phyloP scores from a whole-genome alignment of 2,888 invertebrate species.

The Leucoptera coffeella region DNA sequence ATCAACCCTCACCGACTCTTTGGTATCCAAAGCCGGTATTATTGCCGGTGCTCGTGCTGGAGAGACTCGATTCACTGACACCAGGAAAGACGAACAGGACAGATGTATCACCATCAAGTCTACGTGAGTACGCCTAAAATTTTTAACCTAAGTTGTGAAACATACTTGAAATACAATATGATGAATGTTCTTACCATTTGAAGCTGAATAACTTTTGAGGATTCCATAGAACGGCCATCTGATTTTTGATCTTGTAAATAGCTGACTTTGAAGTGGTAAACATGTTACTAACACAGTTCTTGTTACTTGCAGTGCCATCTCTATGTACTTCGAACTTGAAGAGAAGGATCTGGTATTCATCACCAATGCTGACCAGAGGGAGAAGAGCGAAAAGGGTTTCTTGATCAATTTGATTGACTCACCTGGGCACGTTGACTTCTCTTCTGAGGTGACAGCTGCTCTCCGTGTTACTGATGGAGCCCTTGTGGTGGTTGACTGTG shows the following conservation, averaged over 20 bases:
- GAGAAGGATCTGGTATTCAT: slow-evolving; percentile 94
- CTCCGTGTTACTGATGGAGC: slow-evolving; percentile 99
- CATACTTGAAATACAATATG: slow-evolving; percentile 12
- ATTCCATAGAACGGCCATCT: slow-evolving; percentile 55
- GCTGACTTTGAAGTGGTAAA: too few relatives aligned
- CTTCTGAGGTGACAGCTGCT: slow-evolving; percentile 98
- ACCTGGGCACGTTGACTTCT: slow-evolving; percentile 99
- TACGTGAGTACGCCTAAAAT: slow-evolving; percentile 81
- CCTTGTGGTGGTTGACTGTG: slow-evolving; percentile 98
- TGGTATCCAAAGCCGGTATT: slow-evolving; percentile 99
- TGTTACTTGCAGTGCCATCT: slow-evolving; percentile 75
- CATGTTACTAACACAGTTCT: too few relatives aligned
- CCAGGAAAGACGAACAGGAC: slow-evolving; percentile 99
- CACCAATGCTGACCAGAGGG: slow-evolving; percentile 83
- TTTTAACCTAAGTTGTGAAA: neutral
- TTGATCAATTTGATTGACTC: slow-evolving; percentile 99
- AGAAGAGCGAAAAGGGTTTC: slow-evolving; percentile 90
- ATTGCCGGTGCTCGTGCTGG: slow-evolving; percentile 98
- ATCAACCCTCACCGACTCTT: slow-evolving; percentile 97
- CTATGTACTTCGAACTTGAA: slow-evolving; percentile 97
- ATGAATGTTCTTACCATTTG: slow-evolving; percentile 53
- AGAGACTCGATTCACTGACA: slow-evolving; percentile 98
- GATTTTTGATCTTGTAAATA: too few relatives aligned
- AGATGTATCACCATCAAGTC: slow-evolving; percentile 99
- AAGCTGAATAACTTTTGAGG: slow-evolving; percentile 30